Percentiles rank a stretch among this genome's conserved stretches.
Conservation (phyloP, 2,113 vertebrate species). For the Hylia prasina region DNA sequence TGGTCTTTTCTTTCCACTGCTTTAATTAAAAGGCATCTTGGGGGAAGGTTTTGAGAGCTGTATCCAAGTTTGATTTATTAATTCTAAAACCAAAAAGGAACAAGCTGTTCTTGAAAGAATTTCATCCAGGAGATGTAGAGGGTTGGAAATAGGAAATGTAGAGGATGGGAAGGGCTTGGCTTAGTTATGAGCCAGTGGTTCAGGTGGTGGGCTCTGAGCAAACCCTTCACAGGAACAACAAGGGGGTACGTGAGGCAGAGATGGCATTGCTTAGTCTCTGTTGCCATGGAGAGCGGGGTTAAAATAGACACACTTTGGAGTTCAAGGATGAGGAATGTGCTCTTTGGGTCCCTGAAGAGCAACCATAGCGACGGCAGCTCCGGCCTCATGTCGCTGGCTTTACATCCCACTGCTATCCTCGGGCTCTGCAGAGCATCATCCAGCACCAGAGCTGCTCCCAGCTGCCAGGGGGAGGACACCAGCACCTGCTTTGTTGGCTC, state of each 20-base stretch:
- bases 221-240: not conserved
- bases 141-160: not conserved
- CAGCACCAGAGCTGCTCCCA: not conserved
- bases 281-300: not conserved
- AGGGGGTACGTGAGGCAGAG: not conserved
- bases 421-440: not conserved
- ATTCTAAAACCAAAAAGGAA: not conserved
- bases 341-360: not conserved
- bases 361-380: accelerated
- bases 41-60: not conserved
- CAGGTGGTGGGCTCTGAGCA: not conserved
- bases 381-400: accelerated
- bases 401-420: accelerated
- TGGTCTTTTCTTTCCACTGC: slow-evolving; percentile 20
- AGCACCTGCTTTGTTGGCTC: not conserved
- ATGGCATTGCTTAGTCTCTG: not conserved
- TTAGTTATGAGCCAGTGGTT: not conserved
- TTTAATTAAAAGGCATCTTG: slow-evolving; percentile 57
- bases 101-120: slow-evolving; percentile 8
- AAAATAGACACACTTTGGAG: not conserved
- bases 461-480: accelerated
- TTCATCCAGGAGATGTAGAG: not conserved
- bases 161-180: not conserved
- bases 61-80: slow-evolving; percentile 27
- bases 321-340: not conserved